A percentile compares a stretch with the other conserved stretches of the same genome.
phyloP scores from a whole-genome alignment of 1,140 invertebrate genomes.

The Trichonephila inaurata region DNA sequence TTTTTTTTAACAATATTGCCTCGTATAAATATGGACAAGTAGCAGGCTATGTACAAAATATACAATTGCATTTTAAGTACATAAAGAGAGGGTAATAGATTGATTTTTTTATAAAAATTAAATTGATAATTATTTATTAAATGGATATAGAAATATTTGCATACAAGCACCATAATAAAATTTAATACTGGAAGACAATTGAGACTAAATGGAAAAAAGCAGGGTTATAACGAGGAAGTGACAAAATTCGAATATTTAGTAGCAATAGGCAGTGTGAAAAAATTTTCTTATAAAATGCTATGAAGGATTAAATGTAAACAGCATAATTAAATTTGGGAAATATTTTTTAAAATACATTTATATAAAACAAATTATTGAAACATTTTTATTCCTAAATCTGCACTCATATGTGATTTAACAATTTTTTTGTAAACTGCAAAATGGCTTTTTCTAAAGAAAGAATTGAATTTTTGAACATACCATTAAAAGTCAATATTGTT shows the following conservation, averaged over 20 bases:
- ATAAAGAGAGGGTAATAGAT: not conserved
- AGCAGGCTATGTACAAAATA: constrained; percentile 62
- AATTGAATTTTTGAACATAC: no score
- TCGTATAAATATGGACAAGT: constrained; percentile 39
- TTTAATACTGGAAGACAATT: constrained; percentile 44
- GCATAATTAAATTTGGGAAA: not conserved
- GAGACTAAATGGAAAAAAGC: not conserved
- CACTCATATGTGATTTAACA: no score
- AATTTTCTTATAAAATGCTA: not conserved
- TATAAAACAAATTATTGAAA: not conserved
- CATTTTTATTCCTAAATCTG: no score
- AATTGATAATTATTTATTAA: not conserved
- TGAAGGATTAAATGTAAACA: not conserved
- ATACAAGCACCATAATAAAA: constrained; percentile 48
- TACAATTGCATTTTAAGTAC: constrained; percentile 53
- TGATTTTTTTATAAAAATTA: not conserved
- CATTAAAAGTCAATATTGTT: no score
- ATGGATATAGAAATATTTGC: constrained; percentile 25
- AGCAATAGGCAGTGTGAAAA: not conserved
- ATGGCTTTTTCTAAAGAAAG: no score
- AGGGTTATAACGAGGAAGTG: not conserved
- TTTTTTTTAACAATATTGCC: not conserved
- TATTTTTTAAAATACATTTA: not conserved
- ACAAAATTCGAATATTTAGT: not conserved
- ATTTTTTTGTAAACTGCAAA: no score